A percentile compares a stretch with the other conserved stretches of the same genome.
Evolutionary conservation across 2,113 vertebrate genomes (phyloP).

Genomic region (Isichthys henryi): DNA sequence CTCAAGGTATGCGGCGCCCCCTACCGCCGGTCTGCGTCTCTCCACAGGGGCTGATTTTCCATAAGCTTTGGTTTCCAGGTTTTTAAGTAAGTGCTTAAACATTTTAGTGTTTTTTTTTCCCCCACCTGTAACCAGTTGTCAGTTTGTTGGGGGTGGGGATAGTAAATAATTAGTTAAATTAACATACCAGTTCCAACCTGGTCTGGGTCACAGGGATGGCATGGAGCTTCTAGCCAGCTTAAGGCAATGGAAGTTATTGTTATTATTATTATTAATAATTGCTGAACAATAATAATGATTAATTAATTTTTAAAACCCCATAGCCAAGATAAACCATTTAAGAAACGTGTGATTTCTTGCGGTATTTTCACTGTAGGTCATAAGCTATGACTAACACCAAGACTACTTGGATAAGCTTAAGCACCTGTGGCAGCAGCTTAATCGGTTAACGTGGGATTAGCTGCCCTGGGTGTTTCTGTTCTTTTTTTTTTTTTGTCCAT

Average conservation of each 20-base stretch:
- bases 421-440: neutral
- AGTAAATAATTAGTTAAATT: neutral
- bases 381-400: neutral
- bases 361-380: neutral
- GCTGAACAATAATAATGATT: neutral
- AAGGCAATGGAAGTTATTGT: neutral
- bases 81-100: neutral
- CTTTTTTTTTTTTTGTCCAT: neutral
- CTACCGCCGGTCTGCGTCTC: neutral
- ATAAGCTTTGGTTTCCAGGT: neutral
- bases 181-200: neutral
- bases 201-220: neutral
- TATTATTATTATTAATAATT: neutral
- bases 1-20: slow-evolving; percentile 64
- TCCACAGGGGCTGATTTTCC: neutral
- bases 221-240: neutral
- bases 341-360: neutral
- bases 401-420: neutral
- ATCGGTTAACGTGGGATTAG: neutral
- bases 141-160: neutral
- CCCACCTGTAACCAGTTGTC: neutral
- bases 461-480: neutral
- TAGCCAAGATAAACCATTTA: neutral
- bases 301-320: neutral
- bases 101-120: neutral